phyloP scores from a whole-genome alignment of 2,888 invertebrate genomes.

The Eupithecia vulgata region DNA sequence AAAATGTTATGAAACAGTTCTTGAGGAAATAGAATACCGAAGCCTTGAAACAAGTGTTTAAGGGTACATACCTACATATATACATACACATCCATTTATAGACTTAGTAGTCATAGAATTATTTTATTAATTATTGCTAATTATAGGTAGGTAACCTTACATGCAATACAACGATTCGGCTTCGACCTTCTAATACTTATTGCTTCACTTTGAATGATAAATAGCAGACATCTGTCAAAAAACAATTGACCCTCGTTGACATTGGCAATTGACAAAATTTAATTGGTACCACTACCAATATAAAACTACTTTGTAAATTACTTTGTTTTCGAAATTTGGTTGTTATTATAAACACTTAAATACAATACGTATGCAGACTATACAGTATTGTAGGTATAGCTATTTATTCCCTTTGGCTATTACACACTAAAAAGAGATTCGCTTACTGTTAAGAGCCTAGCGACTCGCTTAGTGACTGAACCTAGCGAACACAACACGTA shows the following conservation, averaged over 20 bases:
- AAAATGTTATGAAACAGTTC: not conserved
- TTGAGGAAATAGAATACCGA: not conserved
- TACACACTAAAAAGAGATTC: too few relatives aligned
- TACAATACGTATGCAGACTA: not conserved
- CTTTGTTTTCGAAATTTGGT: not conserved
- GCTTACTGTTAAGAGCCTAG: too few relatives aligned
- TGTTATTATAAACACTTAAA: not conserved
- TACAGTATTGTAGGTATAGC: not conserved
- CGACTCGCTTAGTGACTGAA: too few relatives aligned
- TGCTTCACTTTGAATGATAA: slow-evolving; percentile 26
- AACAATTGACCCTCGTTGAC: slow-evolving; percentile 28
- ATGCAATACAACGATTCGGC: not conserved
- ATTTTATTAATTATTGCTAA: too few relatives aligned
- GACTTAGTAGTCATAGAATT: too few relatives aligned
- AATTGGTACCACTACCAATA: slow-evolving; percentile 2
- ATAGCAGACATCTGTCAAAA: slow-evolving; percentile 27
- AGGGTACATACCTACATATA: too few relatives aligned
- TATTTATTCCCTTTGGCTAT: not conserved
- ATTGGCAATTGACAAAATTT: slow-evolving; percentile 20
- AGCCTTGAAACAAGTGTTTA: not conserved
- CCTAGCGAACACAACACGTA: too few relatives aligned
- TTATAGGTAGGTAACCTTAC: too few relatives aligned
- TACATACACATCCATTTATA: too few relatives aligned
- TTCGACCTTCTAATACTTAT: not conserved
- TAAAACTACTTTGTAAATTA: not conserved